A percentile compares a stretch with the other conserved stretches of the same genome.
Evolutionary conservation across 2,113 vertebrate genomes (phyloP).

Genomic region (Eleginops maclovinus): DNA sequence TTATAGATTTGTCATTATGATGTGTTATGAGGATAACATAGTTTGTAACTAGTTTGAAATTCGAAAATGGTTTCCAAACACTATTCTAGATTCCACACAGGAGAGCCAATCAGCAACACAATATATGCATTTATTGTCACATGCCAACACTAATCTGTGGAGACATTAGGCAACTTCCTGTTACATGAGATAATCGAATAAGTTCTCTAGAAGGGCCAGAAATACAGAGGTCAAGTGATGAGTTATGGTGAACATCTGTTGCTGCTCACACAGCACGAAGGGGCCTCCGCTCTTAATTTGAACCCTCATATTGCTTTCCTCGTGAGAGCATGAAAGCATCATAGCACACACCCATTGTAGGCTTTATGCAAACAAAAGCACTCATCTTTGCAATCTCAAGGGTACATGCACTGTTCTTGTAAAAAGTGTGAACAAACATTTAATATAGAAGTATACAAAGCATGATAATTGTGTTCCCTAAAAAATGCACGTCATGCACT

Average conservation of each 20-base stretch:
- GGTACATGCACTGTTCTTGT: not conserved
- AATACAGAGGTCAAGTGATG: constrained; percentile 39
- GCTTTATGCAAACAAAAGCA: not conserved
- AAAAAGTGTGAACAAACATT: too few relatives aligned
- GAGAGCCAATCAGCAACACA: not conserved
- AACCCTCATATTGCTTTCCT: constrained; percentile 34
- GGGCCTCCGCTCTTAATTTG: constrained; percentile 27
- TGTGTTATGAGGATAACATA: not conserved
- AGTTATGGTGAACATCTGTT: constrained; percentile 56
- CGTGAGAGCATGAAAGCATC: constrained; percentile 44
- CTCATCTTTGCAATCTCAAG: not conserved
- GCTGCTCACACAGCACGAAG: constrained; percentile 40
- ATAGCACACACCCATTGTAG: constrained; percentile 33
- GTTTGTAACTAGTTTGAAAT: too few relatives aligned
- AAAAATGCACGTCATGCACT: not conserved
- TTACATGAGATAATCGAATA: constrained; percentile 4
- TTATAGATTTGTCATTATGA: not conserved
- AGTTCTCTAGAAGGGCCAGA: not conserved
- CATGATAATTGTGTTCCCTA: not conserved
- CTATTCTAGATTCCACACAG: not conserved
- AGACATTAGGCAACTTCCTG: not conserved
- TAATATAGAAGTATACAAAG: not conserved
- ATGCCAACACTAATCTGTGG: not conserved
- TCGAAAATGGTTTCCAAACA: not conserved
- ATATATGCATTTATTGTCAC: not conserved